Percentiles rank a stretch among this genome's conserved stretches.
Evolutionary conservation across 1,140 invertebrate species (phyloP).

Genomic region (Achroia grisella): DNA sequence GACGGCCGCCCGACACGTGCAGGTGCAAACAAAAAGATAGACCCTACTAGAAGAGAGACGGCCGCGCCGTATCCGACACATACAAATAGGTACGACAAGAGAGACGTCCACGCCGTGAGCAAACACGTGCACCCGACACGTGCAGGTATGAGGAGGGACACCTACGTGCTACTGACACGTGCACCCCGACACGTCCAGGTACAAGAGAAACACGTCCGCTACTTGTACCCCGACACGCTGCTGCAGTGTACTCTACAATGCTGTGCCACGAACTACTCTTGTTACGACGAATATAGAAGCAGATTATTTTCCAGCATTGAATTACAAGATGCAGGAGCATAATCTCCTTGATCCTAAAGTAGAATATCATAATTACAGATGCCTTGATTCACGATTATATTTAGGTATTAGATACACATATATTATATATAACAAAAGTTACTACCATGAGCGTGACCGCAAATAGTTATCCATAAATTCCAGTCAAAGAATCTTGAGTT

Average conservation of each 20-base stretch:
- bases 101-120: background rate
- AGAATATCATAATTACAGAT: no score
- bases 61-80: slow-evolving; percentile 76
- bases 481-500: no score
- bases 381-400: no score
- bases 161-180: slow-evolving; percentile 64
- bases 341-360: no score
- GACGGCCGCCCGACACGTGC: slow-evolving; percentile 89
- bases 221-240: slow-evolving; percentile 72
- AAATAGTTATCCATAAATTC: no score
- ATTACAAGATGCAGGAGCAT: slow-evolving; percentile 75
- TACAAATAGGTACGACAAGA: no score
- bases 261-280: slow-evolving; percentile 85
- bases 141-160: slow-evolving; percentile 6
- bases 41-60: no score
- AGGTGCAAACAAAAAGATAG: no score
- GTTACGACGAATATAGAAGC: slow-evolving; percentile 41
- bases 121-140: slow-evolving; percentile 80
- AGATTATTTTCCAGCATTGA: slow-evolving; percentile 65
- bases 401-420: no score
- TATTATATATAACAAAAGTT: no score
- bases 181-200: slow-evolving; percentile 75
- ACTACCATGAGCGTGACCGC: no score
- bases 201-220: no score
- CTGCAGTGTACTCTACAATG: slow-evolving; percentile 80